These are phyloP conservation scores for Anas flavirostris DNA, from an alignment of 2,797 vertebrate genomes.

Conservation along the genomic window DNA sequence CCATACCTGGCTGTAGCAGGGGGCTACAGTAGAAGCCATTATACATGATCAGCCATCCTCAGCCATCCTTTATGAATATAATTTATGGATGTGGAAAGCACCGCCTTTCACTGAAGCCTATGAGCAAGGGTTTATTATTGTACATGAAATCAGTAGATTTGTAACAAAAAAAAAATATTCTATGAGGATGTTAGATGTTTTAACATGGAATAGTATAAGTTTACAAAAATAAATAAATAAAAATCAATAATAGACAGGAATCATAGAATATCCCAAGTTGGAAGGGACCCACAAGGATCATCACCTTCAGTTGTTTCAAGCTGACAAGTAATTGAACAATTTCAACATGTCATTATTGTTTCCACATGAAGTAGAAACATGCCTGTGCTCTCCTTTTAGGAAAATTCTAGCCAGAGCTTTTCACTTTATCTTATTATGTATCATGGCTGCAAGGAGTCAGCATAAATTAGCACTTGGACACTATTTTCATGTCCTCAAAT, in stretches of 20 bases:
- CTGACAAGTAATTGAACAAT: not conserved
- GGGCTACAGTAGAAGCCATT: not conserved
- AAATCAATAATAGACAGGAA: not conserved
- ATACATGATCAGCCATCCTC: not conserved
- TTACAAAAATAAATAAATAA: not conserved
- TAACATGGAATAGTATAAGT: not conserved
- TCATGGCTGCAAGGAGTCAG: not conserved
- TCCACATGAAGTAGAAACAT: not conserved
- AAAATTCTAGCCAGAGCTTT: not conserved
- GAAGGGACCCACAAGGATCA: too few relatives aligned
- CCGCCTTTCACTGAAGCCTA: not conserved
- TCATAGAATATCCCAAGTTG: too few relatives aligned
- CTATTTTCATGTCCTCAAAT: not conserved
- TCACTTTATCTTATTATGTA: not conserved
- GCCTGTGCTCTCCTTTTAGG: not conserved
- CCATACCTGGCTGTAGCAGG: not conserved
- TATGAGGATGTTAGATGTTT: not conserved
- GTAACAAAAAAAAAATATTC: not conserved
- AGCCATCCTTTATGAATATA: not conserved
- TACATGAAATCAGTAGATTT: not conserved
- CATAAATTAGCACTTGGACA: not conserved
- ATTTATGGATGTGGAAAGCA: not conserved
- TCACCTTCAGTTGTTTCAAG: not conserved
- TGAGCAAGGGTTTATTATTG: not conserved
- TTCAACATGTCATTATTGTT: not conserved